Base-by-base conservation (phyloP, 2,113 vertebrate genomes). In the Ariopsis seemanni region DNA sequence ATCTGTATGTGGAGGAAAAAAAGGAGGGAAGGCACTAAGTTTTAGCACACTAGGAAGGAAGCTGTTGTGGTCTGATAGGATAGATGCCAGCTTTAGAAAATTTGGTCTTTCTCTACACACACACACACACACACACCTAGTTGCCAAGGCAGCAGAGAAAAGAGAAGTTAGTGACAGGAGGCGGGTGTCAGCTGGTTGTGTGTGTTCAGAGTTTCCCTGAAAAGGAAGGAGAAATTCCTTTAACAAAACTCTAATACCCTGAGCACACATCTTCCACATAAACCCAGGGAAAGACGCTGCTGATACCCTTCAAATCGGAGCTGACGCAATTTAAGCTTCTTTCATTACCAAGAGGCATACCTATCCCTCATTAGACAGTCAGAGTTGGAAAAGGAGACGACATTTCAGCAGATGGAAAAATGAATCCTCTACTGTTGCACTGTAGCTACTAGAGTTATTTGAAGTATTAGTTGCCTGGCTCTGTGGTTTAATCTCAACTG, bases 31-130 rank as follows among this genome's bases (percentile, higher is more conserved):
- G 65, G 85, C 74, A 88, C 89, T 91, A 88, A 91, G 86, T 92
- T 92, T 92, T 90, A 93, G 92, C 94, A 92, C 92, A 94, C 90
- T 90, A 91, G 90, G 92, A 92, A 91, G 88, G 87, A 91, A 90
- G 92, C 95, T 95, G 95, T 90, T 91, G 91, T 71, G 65, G 92
- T 93, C 85, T 94, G 95, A 95, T 95, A 96, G 95, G 95, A 93
- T 83, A 89, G 86, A 90, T 94, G 95, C 94, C 95, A 95, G 86
- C 78, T 88, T 93, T 87, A 91, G 90, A 92, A 90, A 84, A 88
- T 60, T 77, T 20, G 0, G 65, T 75, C 57, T 87, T 82, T 55
- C 25, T 62, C 34, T n/a, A 62, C 69, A n/a, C 80, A 67, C 71
- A 74, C 82, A 69, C 48, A 75, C 62, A 63, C 50, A 74, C 18